A percentile compares a stretch with the other conserved stretches of the same genome.
phyloP scores from a whole-genome alignment of 2,113 vertebrate genomes.

The Sebastes fasciatus region DNA sequence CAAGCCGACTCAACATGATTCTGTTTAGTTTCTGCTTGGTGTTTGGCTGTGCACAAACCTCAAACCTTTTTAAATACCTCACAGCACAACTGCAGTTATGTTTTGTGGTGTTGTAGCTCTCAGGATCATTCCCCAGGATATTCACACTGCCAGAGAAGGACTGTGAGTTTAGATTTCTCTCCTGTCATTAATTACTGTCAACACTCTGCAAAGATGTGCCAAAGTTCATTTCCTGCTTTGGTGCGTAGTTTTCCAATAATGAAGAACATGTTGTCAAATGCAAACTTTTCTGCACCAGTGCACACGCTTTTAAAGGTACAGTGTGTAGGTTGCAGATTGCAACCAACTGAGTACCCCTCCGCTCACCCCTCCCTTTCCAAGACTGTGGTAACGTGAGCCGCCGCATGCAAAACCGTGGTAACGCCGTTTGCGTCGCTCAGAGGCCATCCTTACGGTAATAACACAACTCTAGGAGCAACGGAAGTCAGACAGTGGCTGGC shows the following conservation, averaged over 20 bases:
- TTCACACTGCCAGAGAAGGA: neutral
- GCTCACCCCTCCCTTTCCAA: no score
- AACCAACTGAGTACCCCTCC: no score
- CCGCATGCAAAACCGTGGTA: no score
- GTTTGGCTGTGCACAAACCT: conserved; percentile 17
- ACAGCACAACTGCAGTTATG: conserved; percentile 1
- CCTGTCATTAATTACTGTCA: conserved; percentile 15
- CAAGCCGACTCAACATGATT: conserved; percentile 23
- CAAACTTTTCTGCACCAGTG: conserved; percentile 17
- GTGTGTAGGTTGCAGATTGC: no score
- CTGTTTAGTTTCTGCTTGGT: conserved; percentile 43
- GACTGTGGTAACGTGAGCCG: no score
- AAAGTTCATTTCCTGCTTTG: conserved; percentile 35
- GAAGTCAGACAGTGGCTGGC: no score
- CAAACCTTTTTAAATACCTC: conserved; percentile 37
- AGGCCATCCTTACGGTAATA: no score
- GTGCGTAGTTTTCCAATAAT: conserved; percentile 41
- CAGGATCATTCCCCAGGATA: neutral
- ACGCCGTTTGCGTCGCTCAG: no score
- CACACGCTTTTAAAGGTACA: neutral
- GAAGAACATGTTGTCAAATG: conserved; percentile 41
- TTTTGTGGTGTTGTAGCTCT: conserved; percentile 10
- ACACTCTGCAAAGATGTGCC: conserved; percentile 12
- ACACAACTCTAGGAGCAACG: no score
- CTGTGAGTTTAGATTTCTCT: conserved; percentile 23